phyloP scores from a whole-genome alignment of 2,113 vertebrate genomes.

The Bos javanicus region DNA sequence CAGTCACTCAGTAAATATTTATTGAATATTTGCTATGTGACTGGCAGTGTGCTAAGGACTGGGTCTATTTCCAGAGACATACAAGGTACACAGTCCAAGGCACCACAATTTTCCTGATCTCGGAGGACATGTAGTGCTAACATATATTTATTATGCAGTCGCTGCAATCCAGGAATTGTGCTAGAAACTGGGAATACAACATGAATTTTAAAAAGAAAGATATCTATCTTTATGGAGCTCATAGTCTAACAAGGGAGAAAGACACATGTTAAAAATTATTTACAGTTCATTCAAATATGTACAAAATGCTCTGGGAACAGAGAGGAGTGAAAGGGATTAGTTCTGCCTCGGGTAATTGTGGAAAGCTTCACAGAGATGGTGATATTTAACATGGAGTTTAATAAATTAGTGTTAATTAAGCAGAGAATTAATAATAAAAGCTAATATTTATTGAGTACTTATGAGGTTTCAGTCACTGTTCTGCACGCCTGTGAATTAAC shows the following conservation, averaged over 20 bases:
- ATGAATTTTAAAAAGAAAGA: constrained; percentile 56
- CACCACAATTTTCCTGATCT: neutral
- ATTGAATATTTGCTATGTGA: constrained; percentile 4
- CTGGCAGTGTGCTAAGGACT: neutral
- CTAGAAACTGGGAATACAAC: neutral
- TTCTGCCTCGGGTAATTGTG: constrained; percentile 62
- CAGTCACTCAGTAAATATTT: neutral
- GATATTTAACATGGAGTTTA: constrained; percentile 64
- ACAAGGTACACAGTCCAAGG: too few relatives aligned
- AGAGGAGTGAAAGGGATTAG: constrained; percentile 63
- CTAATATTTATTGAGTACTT: constrained; percentile 70
- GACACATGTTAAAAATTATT: constrained; percentile 70
- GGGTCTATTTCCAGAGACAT: neutral
- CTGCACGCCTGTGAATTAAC: constrained; percentile 38
- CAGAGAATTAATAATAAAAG: constrained; percentile 73
- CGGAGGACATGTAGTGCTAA: neutral
- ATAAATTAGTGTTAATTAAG: constrained; percentile 73
- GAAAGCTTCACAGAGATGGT: constrained; percentile 64
- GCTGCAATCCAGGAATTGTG: neutral
- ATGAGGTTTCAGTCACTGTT: constrained; percentile 38
- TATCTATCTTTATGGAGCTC: constrained; percentile 38
- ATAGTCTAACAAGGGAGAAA: constrained; percentile 55
- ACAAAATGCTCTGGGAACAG: constrained; percentile 63
- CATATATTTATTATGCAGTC: neutral
- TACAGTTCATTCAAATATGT: constrained; percentile 69